Evolutionary conservation across 2,113 vertebrate species (phyloP).

Genomic region (Corynorhinus townsendii): DNA sequence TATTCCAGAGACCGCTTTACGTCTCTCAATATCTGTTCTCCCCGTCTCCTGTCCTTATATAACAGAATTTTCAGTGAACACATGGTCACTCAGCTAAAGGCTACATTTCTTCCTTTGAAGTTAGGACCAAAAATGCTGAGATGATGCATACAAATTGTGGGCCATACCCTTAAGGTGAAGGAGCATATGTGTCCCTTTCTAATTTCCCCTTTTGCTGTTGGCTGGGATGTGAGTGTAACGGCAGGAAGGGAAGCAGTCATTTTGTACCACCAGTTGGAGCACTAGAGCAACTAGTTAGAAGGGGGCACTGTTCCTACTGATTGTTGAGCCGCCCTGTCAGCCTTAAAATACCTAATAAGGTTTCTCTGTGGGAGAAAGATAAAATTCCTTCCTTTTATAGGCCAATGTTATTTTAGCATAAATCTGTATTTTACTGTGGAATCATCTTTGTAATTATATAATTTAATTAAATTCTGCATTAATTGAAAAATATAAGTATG

Average conservation of each 20-base stretch:
- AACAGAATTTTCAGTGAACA: not conserved
- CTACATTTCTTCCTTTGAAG: not conserved
- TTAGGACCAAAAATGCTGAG: not conserved
- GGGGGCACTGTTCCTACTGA: not conserved
- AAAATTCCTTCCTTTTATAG: not conserved
- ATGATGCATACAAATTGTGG: not conserved
- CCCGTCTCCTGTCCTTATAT: not conserved
- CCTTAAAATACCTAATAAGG: not conserved
- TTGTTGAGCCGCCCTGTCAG: not conserved
- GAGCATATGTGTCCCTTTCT: not conserved
- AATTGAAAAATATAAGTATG: constrained; percentile 16
- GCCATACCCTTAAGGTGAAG: not conserved
- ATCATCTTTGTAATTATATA: constrained; percentile 21
- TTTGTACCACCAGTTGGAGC: not conserved
- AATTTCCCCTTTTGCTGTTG: not conserved
- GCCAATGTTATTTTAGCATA: constrained; percentile 28
- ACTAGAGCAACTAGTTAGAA: not conserved
- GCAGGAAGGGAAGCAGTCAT: not conserved
- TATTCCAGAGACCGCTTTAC: not conserved
- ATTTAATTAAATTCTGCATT: constrained; percentile 2
- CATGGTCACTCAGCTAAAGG: not conserved
- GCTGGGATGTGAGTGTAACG: not conserved
- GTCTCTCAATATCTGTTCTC: not conserved
- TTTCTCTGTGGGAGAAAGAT: not conserved
- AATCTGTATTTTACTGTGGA: not conserved